Conservation (phyloP, 2,113 vertebrate genomes). For the Ochotona curzoniae region DNA sequence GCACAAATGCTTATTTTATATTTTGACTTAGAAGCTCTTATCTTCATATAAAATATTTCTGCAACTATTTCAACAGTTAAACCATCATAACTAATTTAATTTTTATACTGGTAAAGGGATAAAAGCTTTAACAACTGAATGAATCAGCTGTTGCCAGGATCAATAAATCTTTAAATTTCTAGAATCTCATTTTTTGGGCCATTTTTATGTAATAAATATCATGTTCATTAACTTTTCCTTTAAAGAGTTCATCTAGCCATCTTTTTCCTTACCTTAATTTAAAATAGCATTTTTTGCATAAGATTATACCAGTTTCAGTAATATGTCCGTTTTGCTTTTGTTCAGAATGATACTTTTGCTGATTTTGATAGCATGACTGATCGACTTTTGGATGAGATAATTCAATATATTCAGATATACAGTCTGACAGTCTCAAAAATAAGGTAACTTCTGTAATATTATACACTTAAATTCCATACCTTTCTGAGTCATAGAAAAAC, state of each 20-base stretch:
- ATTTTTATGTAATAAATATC: constrained; percentile 25
- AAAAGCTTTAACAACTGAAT: constrained; percentile 7
- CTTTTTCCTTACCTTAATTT: constrained; percentile 20
- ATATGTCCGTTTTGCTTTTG: constrained; percentile 80
- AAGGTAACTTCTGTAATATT: constrained; percentile 89
- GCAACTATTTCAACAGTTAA: constrained; percentile 37
- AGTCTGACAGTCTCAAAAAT: constrained; percentile 98
- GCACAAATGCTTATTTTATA: neutral
- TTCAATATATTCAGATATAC: constrained; percentile 99
- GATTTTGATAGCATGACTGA: constrained; percentile 99
- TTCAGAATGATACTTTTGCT: constrained; percentile 99
- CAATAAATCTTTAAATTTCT: constrained; percentile 18
- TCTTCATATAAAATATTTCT: constrained; percentile 33
- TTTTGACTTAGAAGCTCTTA: neutral
- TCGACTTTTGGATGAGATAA: constrained; percentile 97
- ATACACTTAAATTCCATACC: constrained; percentile 31
- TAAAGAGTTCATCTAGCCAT: neutral
- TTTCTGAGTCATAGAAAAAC: constrained; percentile 49
- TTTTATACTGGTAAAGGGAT: neutral
- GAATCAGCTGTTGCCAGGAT: neutral
- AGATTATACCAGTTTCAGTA: constrained; percentile 67
- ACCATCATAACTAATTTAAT: constrained; percentile 1
- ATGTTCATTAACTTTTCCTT: constrained; percentile 15
- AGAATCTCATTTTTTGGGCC: constrained; percentile 33
- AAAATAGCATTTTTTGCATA: constrained; percentile 35